Evolutionary conservation across 2,888 invertebrate genomes (phyloP).

Genomic region (Pachycephus smyrnensis): DNA sequence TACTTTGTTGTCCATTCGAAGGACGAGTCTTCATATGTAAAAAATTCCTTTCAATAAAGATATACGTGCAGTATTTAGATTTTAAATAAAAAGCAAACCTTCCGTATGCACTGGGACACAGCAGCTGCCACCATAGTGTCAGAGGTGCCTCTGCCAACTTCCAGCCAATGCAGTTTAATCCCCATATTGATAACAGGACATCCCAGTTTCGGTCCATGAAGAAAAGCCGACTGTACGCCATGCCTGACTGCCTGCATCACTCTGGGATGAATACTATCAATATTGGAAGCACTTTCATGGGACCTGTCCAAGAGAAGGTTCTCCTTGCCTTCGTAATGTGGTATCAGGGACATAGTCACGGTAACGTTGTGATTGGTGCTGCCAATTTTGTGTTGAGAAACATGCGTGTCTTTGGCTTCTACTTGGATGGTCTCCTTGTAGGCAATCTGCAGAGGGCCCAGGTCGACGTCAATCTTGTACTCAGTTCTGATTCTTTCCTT

Average conservation of each 20-base stretch:
- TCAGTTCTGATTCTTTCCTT: constrained; percentile 88
- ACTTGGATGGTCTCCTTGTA: constrained; percentile 82
- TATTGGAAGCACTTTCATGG: constrained; percentile 76
- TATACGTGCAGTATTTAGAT: not conserved
- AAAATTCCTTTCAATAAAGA: constrained; percentile 5
- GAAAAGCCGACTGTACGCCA: constrained; percentile 78
- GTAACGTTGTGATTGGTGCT: constrained; percentile 73
- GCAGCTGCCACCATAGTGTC: constrained; percentile 85
- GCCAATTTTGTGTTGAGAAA: constrained; percentile 76
- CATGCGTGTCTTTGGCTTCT: constrained; percentile 66
- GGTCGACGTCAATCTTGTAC: constrained; percentile 90
- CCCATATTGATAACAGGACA: constrained; percentile 85
- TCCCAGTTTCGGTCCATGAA: constrained; percentile 86
- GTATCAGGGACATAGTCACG: constrained; percentile 74
- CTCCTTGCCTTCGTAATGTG: constrained; percentile 61
- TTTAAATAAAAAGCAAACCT: constrained; percentile 68
- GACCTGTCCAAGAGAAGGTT: constrained; percentile 73
- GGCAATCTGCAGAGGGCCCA: constrained; percentile 92
- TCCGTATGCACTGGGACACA: constrained; percentile 84
- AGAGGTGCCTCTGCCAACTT: constrained; percentile 80
- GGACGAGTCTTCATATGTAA: not conserved
- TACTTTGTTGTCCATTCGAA: not conserved
- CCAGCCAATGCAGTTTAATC: constrained; percentile 81
- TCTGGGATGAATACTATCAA: constrained; percentile 75
- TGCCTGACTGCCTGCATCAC: constrained; percentile 78